Conservation (phyloP, 2,113 vertebrate species). For the Ptilonorhynchus violaceus region DNA sequence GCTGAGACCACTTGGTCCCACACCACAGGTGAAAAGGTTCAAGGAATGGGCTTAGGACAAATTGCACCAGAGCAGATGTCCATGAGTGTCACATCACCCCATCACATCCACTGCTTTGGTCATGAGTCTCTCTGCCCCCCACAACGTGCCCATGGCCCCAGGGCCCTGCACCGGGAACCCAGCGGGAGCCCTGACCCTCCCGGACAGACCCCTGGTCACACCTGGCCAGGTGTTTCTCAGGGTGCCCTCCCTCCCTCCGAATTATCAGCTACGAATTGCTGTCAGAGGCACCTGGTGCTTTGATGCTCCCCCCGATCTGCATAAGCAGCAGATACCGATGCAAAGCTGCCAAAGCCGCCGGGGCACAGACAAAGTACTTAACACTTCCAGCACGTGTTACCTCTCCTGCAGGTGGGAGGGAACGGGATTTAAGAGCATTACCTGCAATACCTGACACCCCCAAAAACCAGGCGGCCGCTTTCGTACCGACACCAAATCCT, state of each 20-base stretch:
- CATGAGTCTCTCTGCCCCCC: neutral
- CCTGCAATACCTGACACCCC: neutral
- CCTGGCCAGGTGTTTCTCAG: constrained; percentile 13
- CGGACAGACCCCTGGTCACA: neutral
- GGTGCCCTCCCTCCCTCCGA: neutral
- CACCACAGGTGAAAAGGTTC: rapidly evolving
- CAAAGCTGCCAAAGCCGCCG: neutral
- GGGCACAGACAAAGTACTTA: neutral
- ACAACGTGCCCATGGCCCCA: neutral
- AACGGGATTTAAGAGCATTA: neutral
- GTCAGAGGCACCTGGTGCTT: neutral
- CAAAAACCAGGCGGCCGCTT: rapidly evolving
- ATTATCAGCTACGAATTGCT: neutral
- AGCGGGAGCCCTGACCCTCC: neutral
- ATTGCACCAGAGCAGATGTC: neutral
- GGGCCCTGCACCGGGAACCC: neutral
- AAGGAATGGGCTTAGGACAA: neutral
- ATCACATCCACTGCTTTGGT: neutral
- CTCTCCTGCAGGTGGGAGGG: neutral
- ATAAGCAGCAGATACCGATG: constrained; percentile 39
- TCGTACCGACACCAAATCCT: rapidly evolving
- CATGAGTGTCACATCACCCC: rapidly evolving
- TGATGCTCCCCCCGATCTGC: constrained; percentile 35
- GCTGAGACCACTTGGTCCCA: neutral
- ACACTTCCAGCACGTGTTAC: constrained; percentile 10